Evolutionary conservation across 2,113 vertebrate species (phyloP), one percentile per base, ranked within the genome.

Genomic region (Eonycteris spelaea): DNA sequence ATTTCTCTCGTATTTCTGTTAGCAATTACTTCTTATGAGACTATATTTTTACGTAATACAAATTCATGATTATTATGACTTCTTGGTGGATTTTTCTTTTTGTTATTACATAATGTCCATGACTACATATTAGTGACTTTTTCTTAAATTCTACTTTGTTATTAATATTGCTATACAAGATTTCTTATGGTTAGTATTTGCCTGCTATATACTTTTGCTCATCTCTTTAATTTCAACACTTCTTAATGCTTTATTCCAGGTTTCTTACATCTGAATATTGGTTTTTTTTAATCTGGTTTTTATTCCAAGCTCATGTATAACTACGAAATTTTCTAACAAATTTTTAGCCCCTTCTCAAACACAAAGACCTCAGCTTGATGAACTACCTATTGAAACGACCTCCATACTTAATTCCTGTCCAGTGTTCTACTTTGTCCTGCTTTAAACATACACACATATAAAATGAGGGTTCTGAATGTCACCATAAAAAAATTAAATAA

Each of bases 181-280:
- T 80, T 94, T 90, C 30, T 90, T 90, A 67, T 48, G 24, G 33
- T 63, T 84, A 92, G 18, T 89, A 38, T 86, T 90, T 90, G 11
- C 26, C 16, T 91, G 4, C 2, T 68, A 55, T 12, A 48, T 51
- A 85, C 38, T 68, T 86, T 71, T 40, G 40, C 48, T 35, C 26
- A 77, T 77, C n/a, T 91, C 57, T 94, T 28, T 84, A 43, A 82
- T 85, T 91, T 70, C 10, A 65, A 80, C 21, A 73, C 68, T 68
- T 59, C 16, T 78, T 59, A 21, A 43, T 45, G 28, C 38, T 95
- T 90, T 90, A 67, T 28, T 28, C 88, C 90, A 35, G 3, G 19
- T 75, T 90, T 96, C 71, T 26, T 61, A 84, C 6, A 90, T 55
- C 57, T 84, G 40, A 24, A 73, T 79, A 87, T 43, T 63, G 11